Percentiles rank a stretch among this genome's conserved stretches.
phyloP scores from a whole-genome alignment of 2,888 invertebrate genomes.

The Pseudococcus longispinus region DNA sequence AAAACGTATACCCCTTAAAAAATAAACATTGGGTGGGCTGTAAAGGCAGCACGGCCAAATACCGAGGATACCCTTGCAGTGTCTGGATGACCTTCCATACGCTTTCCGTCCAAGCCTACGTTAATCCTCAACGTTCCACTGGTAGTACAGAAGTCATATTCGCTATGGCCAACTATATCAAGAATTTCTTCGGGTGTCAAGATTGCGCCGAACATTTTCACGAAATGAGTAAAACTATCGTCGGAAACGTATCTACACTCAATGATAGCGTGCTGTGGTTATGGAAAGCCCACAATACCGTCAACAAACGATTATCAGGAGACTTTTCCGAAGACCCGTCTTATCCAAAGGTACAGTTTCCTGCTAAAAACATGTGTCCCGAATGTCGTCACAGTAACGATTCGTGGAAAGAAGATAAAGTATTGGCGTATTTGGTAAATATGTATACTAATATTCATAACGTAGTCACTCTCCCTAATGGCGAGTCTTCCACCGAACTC shows the following conservation, averaged over 20 bases:
- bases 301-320: conserved; percentile 84
- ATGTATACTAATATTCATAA: conserved; percentile 64
- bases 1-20: neutral
- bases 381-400: conserved; percentile 69
- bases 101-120: conserved; percentile 71
- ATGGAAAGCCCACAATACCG: conserved; percentile 93
- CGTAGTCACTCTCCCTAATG: neutral
- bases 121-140: conserved; percentile 62
- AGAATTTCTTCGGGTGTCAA: conserved; percentile 90
- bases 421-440: conserved; percentile 70
- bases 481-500: neutral
- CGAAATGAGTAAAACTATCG: conserved; percentile 78
- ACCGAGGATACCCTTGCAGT: conserved; percentile 91
- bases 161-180: conserved; percentile 87
- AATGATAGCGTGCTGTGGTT: conserved; percentile 88
- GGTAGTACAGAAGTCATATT: conserved; percentile 68
- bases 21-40: conserved; percentile 77
- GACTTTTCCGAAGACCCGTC: conserved; percentile 89
- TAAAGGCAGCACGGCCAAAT: conserved; percentile 75
- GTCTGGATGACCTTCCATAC: conserved; percentile 95
- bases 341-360: conserved; percentile 90
- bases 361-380: conserved; percentile 72
- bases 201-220: conserved; percentile 91
- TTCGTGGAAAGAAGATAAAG: conserved; percentile 71
- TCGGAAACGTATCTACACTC: conserved; percentile 73